Conservation (phyloP, 1,140 invertebrate genomes). For the Papilio machaon region DNA sequence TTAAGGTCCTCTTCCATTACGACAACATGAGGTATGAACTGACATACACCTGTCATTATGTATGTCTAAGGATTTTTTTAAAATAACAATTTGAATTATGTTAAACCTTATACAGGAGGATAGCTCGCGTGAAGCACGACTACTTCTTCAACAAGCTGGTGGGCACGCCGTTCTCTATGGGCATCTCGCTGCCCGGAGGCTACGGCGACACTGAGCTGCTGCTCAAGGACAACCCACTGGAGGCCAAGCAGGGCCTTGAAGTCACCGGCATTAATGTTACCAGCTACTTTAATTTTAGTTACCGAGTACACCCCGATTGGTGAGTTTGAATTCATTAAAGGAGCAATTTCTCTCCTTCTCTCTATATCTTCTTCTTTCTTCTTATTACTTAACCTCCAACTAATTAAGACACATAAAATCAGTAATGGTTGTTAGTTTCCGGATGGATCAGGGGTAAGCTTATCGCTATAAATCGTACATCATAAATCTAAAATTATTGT, state of each 20-base stretch:
- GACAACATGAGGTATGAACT: constrained; percentile 70
- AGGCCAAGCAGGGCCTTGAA: constrained; percentile 85
- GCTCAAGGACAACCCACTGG: constrained; percentile 83
- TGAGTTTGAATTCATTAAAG: constrained; percentile 59
- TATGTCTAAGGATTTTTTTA: background rate
- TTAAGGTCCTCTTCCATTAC: constrained; percentile 74
- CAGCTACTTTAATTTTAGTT: constrained; percentile 86
- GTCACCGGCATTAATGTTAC: constrained; percentile 86
- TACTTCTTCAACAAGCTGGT: constrained; percentile 92
- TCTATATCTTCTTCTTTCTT: background rate
- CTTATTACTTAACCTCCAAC: background rate
- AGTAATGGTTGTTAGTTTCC: background rate
- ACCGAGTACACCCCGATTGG: constrained; percentile 95
- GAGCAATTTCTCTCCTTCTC: background rate
- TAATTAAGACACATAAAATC: background rate
- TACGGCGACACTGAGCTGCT: constrained; percentile 91
- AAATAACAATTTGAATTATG: background rate
- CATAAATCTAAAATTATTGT: background rate
- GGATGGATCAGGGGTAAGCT: no score
- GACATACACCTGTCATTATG: background rate
- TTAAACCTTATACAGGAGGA: constrained; percentile 83
- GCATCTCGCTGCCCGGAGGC: constrained; percentile 88
- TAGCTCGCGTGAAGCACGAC: constrained; percentile 89
- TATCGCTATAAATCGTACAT: background rate
- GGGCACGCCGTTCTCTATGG: constrained; percentile 93